Percentiles rank a stretch among this genome's conserved stretches.
phyloP scores from a whole-genome alignment of 2,797 vertebrate genomes.

The Sebastes reedi region DNA sequence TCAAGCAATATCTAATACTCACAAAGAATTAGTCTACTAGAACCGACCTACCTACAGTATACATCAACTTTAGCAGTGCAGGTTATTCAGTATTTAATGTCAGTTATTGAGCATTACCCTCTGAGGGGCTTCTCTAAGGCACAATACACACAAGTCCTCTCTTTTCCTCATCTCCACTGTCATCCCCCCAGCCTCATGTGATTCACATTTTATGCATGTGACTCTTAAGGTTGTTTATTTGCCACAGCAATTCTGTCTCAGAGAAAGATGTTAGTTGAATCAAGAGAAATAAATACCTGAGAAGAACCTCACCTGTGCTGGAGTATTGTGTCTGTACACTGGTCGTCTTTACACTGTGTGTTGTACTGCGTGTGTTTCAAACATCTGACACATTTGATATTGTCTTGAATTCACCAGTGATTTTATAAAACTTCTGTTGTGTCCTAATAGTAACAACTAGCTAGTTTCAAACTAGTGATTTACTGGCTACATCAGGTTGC shows the following conservation, averaged over 20 bases:
- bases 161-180: slow-evolving; percentile 53
- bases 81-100: slow-evolving; percentile 45
- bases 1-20: slow-evolving; percentile 56
- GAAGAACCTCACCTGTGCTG: slow-evolving; percentile 40
- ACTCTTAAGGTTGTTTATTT: slow-evolving; percentile 83
- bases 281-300: slow-evolving; percentile 80
- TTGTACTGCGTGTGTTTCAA: background rate
- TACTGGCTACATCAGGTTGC: background rate
- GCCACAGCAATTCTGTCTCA: slow-evolving; percentile 79
- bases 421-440: background rate
- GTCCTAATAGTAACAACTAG: background rate
- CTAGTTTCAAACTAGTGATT: background rate
- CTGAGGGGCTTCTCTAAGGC: slow-evolving; percentile 65
- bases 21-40: slow-evolving; percentile 13
- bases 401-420: background rate
- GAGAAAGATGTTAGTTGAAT: slow-evolving; percentile 80
- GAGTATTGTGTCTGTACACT: slow-evolving; percentile 33
- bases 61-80: slow-evolving; percentile 23
- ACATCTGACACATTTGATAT: background rate
- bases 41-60: slow-evolving; percentile 1
- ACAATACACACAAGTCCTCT: slow-evolving; percentile 65
- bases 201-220: slow-evolving; percentile 85
- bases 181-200: slow-evolving; percentile 66
- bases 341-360: background rate
- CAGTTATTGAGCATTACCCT: slow-evolving; percentile 45